A percentile compares a stretch with the other conserved stretches of the same genome.
These are phyloP conservation scores for Epicampocera succincta DNA, from an alignment of 2,888 invertebrate genomes.

Conservation along the genomic window DNA sequence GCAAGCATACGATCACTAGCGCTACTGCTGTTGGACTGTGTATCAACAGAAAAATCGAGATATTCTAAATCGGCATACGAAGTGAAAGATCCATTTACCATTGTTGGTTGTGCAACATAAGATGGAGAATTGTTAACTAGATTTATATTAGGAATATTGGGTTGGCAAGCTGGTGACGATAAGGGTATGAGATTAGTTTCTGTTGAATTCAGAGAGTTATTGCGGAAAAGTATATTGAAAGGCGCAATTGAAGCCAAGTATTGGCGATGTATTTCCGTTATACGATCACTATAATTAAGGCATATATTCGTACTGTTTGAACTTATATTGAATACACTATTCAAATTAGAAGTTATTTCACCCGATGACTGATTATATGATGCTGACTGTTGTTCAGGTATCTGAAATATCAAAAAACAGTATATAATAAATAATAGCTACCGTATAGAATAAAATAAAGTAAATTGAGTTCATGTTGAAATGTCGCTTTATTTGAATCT, in stretches of 20 bases:
- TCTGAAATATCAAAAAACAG: background rate
- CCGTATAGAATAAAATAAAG: background rate
- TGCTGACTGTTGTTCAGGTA: conserved; percentile 50
- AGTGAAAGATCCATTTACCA: conserved; percentile 63
- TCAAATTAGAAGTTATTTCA: conserved; percentile 38
- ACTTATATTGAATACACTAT: conserved; percentile 48
- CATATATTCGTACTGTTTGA: conserved; percentile 65
- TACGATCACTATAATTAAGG: conserved; percentile 79
- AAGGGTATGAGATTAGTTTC: conserved; percentile 26
- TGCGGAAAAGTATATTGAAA: conserved; percentile 79
- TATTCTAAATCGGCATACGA: conserved; percentile 70
- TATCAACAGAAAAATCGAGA: conserved; percentile 70
- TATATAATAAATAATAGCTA: too few species aligned
- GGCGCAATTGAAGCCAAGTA: conserved; percentile 80
- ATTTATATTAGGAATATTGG: conserved; percentile 5
- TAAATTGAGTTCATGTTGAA: too few species aligned
- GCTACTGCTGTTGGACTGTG: conserved; percentile 68
- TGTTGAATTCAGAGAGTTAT: conserved; percentile 45
- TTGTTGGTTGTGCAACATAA: conserved; percentile 55
- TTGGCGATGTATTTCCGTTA: conserved; percentile 80
- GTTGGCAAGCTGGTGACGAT: conserved; percentile 36
- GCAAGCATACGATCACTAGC: conserved; percentile 69
- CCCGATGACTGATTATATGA: conserved; percentile 33
- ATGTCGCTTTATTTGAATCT: too few species aligned
- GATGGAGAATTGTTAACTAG: conserved; percentile 5